Base-by-base conservation (phyloP, 2,888 invertebrate species). In the Erebia epiphron region DNA sequence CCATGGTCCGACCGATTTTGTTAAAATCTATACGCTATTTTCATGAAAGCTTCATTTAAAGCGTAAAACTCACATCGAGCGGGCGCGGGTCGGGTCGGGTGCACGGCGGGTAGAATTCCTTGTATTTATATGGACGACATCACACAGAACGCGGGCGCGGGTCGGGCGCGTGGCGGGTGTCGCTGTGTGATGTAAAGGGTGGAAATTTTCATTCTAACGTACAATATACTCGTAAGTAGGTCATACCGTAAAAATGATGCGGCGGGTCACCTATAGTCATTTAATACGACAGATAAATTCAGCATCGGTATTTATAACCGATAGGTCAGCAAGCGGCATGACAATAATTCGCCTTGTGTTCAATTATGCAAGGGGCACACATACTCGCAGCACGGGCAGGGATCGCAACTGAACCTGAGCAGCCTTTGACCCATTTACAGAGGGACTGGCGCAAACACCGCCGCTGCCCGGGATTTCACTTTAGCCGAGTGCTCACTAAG, bases 361-460 rank as follows among this genome's bases (percentile, higher is more conserved):
- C 89, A 92, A 91, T 91, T 91, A 91, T 91, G 90, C 90, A 90
- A 86, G 87, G 85, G 86, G 86, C 86, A 88, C 86, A 89, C 85
- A 86, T 84, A 82, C 82, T 83, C 79, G 78, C 16, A 3, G 56
- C 26, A 26, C 56, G 26, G 26, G 14, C 56, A 81, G 78, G 79
- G 65, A 18, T 41, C 18, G 56, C 46, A 58, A 58, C 73, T 81
- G 80, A 79, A 81, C 82, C 84, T 86, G 86, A 87, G 88, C 88
- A 86, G 89, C 90, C 88, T 89, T 89, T 92, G 92, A 92, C 92
- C 92, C 90, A 92, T 89, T 91, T 92, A 87, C 89, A 84, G 84
- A 78, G 65, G 5, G 82, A 87, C 86, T 83, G 86, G 83, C 83
- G 83, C 83, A 83, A 82, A 86, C 70, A 83, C 84, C 82, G 79